Conservation (phyloP, 2,888 invertebrate species). For the Mycogona germanica region DNA sequence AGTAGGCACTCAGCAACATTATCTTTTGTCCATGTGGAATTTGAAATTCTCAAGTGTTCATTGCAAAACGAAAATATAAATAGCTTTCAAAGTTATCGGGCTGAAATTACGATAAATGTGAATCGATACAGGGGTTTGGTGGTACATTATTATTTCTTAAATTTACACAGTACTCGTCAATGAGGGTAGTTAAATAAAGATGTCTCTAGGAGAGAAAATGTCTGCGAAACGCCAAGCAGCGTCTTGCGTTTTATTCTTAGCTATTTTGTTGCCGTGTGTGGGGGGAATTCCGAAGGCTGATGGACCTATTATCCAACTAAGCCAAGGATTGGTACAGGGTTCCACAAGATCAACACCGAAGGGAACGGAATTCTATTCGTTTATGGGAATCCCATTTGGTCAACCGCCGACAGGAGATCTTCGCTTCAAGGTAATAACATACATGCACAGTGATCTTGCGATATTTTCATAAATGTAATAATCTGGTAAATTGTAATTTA, state of each 20-base stretch:
- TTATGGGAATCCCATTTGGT: slow-evolving; percentile 13
- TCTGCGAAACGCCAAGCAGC: neutral
- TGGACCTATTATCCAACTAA: slow-evolving; percentile 1
- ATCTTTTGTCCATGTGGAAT: no score
- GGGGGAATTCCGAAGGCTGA: neutral
- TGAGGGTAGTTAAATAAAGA: neutral
- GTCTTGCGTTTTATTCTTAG: neutral
- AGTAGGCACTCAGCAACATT: no score
- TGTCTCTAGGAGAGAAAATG: neutral
- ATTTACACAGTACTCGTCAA: neutral
- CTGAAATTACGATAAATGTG: neutral
- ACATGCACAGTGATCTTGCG: no score
- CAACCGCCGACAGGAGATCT: slow-evolving; percentile 4
- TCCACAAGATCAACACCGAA: neutral
- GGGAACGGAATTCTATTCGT: slow-evolving; percentile 3
- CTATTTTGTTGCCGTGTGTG: neutral
- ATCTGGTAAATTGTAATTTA: no score
- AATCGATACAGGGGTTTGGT: neutral
- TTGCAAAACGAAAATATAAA: no score
- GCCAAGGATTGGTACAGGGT: neutral
- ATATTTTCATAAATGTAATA: no score
- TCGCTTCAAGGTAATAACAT: slow-evolving; percentile 12
- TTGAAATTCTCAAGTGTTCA: no score
- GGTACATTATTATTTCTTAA: neutral
- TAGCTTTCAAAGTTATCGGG: no score